Conservation (phyloP, 2,113 vertebrate species). For the Burhinus oedicnemus region DNA sequence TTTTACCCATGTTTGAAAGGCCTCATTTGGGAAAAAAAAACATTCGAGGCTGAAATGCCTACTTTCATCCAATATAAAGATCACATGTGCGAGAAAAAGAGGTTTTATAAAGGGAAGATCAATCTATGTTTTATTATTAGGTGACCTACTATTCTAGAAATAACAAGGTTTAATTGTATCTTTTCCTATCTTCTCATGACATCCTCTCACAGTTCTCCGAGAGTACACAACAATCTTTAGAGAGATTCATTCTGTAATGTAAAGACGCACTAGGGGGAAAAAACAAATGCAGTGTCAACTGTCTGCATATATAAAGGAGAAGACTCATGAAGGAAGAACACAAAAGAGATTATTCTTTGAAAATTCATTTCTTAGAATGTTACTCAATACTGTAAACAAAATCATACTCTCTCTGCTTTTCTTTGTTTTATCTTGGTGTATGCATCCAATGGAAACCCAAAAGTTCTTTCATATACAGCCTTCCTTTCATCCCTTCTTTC, state of each 20-base stretch:
- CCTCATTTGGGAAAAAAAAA: not conserved
- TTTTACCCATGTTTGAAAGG: not conserved
- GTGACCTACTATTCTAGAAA: not conserved
- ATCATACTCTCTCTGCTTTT: not conserved
- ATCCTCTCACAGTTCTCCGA: not conserved
- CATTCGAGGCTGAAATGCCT: not conserved
- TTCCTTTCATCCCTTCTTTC: conserved; percentile 22
- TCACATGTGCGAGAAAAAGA: not conserved
- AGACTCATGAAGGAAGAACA: not conserved
- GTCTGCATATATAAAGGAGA: not conserved
- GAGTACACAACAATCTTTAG: not conserved
- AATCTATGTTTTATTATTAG: not conserved
- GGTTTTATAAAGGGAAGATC: not conserved
- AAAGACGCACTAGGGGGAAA: not conserved
- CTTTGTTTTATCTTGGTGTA: conserved; percentile 3
- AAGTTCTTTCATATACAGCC: conserved; percentile 1
- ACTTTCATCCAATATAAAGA: not conserved
- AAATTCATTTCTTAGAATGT: not conserved
- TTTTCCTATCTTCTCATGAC: not conserved
- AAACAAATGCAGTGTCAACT: not conserved
- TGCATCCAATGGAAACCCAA: not conserved
- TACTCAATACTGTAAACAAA: not conserved
- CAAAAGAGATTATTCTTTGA: not conserved
- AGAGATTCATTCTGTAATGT: not conserved
- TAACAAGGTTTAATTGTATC: not conserved